Evolutionary conservation across 1,140 invertebrate genomes (phyloP).

Genomic region (Pogonomyrmex barbatus): DNA sequence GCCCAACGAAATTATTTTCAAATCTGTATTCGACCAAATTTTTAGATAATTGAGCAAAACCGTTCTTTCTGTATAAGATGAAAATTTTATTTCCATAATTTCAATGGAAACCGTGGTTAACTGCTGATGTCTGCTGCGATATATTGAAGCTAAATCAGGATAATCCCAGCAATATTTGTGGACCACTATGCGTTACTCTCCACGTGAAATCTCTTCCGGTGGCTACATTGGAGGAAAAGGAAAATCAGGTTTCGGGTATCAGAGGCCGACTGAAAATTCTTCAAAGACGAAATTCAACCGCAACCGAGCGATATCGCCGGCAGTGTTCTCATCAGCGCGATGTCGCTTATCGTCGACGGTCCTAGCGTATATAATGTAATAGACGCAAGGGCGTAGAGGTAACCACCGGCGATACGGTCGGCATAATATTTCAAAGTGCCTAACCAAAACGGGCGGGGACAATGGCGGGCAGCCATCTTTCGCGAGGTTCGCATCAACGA

Average conservation of each 20-base stretch:
- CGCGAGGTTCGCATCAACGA: slow-evolving; percentile 74
- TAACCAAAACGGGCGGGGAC: slow-evolving; percentile 73
- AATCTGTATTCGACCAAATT: no score
- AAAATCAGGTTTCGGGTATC: slow-evolving; percentile 2
- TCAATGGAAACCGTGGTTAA: neutral
- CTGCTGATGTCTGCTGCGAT: neutral
- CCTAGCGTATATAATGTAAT: slow-evolving; percentile 51
- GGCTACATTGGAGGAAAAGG: neutral
- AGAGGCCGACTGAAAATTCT: slow-evolving; percentile 76
- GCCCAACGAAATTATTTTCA: no score
- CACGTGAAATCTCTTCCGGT: neutral
- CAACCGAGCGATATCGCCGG: slow-evolving; percentile 7
- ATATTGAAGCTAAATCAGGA: neutral
- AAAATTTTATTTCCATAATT: slow-evolving; percentile 6
- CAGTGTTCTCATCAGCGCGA: slow-evolving; percentile 25
- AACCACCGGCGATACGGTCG: slow-evolving; percentile 77
- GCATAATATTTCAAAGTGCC: slow-evolving; percentile 83
- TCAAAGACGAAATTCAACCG: slow-evolving; percentile 71
- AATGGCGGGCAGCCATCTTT: slow-evolving; percentile 81
- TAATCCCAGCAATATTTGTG: neutral
- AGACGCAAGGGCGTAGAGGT: slow-evolving; percentile 28
- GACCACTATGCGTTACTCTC: neutral
- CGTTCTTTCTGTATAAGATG: neutral
- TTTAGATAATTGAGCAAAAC: no score
- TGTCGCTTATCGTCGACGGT: slow-evolving; percentile 44